phyloP scores from a whole-genome alignment of 1,140 invertebrate species.

The Drosophila nasuta region DNA sequence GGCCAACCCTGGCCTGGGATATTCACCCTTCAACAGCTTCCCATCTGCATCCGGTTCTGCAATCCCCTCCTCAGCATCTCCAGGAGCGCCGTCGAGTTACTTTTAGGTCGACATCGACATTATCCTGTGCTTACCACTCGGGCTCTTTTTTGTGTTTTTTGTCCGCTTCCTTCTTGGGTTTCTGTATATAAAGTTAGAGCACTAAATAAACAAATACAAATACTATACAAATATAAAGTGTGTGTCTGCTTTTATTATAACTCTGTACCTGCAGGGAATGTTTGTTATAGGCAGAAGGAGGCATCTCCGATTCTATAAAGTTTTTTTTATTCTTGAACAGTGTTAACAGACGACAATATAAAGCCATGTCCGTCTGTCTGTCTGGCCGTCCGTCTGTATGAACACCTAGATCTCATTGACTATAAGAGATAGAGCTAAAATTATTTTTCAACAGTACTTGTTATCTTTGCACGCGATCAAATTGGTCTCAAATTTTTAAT shows the following conservation, averaged over 20 bases:
- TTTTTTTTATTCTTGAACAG: too few relatives aligned
- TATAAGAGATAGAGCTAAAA: too few relatives aligned
- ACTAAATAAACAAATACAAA: slow-evolving; percentile 19
- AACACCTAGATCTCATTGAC: too few relatives aligned
- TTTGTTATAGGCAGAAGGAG: too few relatives aligned
- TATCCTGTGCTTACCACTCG: not conserved
- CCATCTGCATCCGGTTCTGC: slow-evolving; percentile 5
- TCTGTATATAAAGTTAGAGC: slow-evolving; percentile 18
- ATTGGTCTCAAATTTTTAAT: too few relatives aligned
- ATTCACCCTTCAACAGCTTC: slow-evolving; percentile 10
- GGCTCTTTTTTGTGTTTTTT: slow-evolving; percentile 15
- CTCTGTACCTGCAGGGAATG: too few relatives aligned
- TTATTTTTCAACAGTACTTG: too few relatives aligned
- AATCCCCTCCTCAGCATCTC: not conserved
- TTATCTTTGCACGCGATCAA: too few relatives aligned
- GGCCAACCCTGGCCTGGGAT: not conserved
- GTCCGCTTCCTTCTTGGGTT: slow-evolving; percentile 12
- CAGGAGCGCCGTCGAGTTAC: slow-evolving; percentile 33
- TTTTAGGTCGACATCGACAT: slow-evolving; percentile 2
- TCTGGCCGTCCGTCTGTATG: too few relatives aligned
- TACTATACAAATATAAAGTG: not conserved
- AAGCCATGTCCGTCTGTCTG: too few relatives aligned
- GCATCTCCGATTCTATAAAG: too few relatives aligned
- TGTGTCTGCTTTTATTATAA: slow-evolving; percentile 23
- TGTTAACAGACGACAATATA: too few relatives aligned